Percentiles rank a stretch among this genome's conserved stretches.
These are phyloP conservation scores for Eugnorisma glareosa DNA, from an alignment of 2,888 invertebrate genomes.

Conservation along the genomic window DNA sequence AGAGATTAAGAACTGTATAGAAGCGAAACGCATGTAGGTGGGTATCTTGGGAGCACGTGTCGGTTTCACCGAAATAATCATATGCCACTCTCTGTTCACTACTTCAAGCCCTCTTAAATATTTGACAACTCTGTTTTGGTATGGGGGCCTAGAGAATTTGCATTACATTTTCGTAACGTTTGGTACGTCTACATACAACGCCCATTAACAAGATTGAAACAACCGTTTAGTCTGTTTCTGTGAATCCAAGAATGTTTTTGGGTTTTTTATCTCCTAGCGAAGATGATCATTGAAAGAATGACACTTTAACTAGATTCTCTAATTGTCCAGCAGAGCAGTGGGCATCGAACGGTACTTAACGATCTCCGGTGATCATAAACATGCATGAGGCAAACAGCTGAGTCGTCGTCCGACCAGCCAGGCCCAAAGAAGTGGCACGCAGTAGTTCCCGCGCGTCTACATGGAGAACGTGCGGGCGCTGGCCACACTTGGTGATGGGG, in stretches of 20 bases:
- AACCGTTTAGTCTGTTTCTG: background rate
- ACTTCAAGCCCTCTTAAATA: background rate
- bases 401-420: no score
- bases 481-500: no score
- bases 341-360: no score
- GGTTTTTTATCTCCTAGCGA: background rate
- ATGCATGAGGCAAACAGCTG: no score
- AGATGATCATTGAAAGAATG: background rate
- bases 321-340: background rate
- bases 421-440: no score
- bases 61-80: background rate
- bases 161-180: background rate
- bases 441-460: no score
- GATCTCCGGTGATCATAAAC: no score
- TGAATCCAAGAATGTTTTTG: background rate
- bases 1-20: conserved; percentile 17
- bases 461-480: no score
- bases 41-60: background rate
- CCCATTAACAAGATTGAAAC: no score
- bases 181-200: background rate
- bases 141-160: background rate
- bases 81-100: no score
- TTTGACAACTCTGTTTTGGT: background rate
- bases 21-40: background rate
- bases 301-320: background rate